Conservation (phyloP, 2,888 invertebrate species). For the Cephus runcator region DNA sequence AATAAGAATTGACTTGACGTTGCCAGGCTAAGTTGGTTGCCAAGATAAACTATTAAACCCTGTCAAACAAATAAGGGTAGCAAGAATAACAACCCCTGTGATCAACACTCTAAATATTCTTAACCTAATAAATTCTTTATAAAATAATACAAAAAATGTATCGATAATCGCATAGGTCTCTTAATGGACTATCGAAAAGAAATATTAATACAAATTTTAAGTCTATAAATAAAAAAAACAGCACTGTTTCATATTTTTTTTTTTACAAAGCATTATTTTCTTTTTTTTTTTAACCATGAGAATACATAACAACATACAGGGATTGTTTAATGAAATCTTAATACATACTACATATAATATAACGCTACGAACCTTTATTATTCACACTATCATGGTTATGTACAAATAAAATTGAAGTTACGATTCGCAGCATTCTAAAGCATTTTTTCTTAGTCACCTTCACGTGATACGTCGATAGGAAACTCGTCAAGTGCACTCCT, state of each 20-base stretch:
- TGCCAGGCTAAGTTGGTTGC: neutral
- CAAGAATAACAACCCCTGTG: neutral
- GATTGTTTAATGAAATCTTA: neutral
- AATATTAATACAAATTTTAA: neutral
- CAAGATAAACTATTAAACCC: neutral
- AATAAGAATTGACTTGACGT: neutral
- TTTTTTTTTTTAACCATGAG: neutral
- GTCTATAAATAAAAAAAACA: neutral
- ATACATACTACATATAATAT: neutral
- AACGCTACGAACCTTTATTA: slow-evolving; percentile 51
- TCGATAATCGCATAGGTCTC: no score
- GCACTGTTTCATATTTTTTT: neutral
- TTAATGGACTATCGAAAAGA: neutral
- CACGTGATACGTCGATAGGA: neutral
- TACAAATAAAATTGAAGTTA: slow-evolving; percentile 56
- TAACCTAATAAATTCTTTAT: neutral
- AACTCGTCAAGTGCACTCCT: neutral
- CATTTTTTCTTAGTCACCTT: neutral
- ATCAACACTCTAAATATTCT: neutral
- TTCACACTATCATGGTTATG: slow-evolving; percentile 58
- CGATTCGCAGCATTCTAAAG: slow-evolving; percentile 25
- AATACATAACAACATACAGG: neutral
- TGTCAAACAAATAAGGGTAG: neutral
- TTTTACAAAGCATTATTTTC: neutral
- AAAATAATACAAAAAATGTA: no score